phyloP scores from a whole-genome alignment of 2,113 vertebrate genomes.

The Drymodes brunneopygia region DNA sequence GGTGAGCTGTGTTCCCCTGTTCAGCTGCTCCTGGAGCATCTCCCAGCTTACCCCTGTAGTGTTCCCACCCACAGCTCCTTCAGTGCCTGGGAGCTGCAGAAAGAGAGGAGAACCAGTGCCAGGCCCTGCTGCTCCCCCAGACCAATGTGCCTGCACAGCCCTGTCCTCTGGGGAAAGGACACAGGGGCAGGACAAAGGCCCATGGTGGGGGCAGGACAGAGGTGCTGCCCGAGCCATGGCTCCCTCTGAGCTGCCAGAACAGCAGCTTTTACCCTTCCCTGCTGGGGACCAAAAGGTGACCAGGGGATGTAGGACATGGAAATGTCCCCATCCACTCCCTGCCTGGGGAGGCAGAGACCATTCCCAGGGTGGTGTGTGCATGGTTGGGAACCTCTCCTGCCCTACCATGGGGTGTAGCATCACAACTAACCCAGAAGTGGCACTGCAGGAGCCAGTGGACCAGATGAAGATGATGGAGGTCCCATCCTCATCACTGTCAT shows the following conservation, averaged over 20 bases:
- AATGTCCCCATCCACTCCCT: background rate
- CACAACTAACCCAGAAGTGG: background rate
- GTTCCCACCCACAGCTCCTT: background rate
- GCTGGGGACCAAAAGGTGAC: background rate
- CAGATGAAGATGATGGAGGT: background rate
- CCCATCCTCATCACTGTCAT: background rate
- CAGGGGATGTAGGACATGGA: background rate
- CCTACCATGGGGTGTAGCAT: background rate
- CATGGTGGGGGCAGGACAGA: background rate
- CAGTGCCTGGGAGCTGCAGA: background rate
- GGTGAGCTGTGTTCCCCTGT: background rate
- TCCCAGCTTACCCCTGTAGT: background rate
- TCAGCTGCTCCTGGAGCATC: background rate
- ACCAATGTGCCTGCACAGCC: background rate
- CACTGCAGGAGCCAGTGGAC: fast-evolving
- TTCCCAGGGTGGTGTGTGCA: background rate
- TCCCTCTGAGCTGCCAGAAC: background rate
- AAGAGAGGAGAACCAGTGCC: background rate
- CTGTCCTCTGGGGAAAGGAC: background rate
- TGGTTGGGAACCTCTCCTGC: background rate
- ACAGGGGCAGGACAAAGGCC: background rate
- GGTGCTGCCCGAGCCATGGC: background rate
- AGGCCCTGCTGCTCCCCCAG: background rate
- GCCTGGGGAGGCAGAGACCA: background rate
- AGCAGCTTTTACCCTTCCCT: background rate